These are phyloP conservation scores for Todus mexicanus DNA, from an alignment of 2,797 vertebrate species.

Conservation along the genomic window DNA sequence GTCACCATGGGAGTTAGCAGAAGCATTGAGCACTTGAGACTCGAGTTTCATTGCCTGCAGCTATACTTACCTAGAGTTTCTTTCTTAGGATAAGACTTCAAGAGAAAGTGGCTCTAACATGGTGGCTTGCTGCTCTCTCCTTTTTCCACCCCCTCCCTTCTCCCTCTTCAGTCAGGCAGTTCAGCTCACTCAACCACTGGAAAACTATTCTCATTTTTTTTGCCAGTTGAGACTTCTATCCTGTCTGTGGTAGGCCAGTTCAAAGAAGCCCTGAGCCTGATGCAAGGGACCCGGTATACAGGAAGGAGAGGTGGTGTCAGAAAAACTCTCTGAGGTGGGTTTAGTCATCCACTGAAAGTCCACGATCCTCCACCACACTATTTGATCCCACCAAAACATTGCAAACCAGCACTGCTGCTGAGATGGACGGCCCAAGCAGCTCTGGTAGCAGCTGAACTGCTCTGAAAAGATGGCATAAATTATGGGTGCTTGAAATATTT, in stretches of 20 bases:
- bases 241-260: background rate
- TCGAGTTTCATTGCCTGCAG: slow-evolving; percentile 54
- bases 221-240: background rate
- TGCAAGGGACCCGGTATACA: background rate
- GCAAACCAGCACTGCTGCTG: background rate
- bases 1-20: slow-evolving; percentile 47
- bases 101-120: slow-evolving; percentile 58
- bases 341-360: background rate
- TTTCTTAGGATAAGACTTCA: slow-evolving; percentile 65
- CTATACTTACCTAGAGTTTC: slow-evolving; percentile 51
- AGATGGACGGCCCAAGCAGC: background rate
- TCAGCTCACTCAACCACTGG: background rate
- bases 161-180: slow-evolving; percentile 24
- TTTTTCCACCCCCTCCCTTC: slow-evolving; percentile 9
- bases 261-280: background rate
- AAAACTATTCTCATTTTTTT: background rate
- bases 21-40: slow-evolving; percentile 48
- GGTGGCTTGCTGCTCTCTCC: slow-evolving; percentile 16
- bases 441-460: background rate
- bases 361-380: background rate
- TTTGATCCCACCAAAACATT: background rate
- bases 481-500: background rate
- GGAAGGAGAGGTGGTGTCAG: background rate
- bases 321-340: background rate
- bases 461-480: background rate